phyloP scores from a whole-genome alignment of 2,888 invertebrate genomes.

The Drosophila crucigera region DNA sequence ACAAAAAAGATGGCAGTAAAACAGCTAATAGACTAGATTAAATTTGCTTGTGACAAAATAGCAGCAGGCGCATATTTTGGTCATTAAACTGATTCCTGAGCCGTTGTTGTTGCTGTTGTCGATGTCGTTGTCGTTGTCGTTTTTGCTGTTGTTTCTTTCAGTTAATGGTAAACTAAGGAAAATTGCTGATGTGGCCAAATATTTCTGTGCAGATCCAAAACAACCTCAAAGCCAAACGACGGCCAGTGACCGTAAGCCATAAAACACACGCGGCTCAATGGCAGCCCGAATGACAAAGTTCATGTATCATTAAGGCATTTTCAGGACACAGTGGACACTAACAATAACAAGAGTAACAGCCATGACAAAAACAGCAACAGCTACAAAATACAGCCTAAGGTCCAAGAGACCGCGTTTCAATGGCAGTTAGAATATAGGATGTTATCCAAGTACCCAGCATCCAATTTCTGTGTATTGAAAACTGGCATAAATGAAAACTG shows the following conservation, averaged over 20 bases:
- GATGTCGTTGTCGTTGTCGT: background rate
- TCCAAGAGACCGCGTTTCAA: background rate
- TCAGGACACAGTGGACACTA: constrained; percentile 39
- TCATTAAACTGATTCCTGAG: constrained; percentile 67
- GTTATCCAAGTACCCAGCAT: background rate
- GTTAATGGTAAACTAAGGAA: constrained; percentile 44
- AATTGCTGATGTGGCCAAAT: constrained; percentile 64
- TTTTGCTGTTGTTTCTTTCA: constrained; percentile 8
- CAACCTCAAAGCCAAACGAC: constrained; percentile 62
- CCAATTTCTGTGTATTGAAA: constrained; percentile 4
- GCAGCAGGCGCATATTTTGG: constrained; percentile 67
- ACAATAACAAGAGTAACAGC: constrained; percentile 42
- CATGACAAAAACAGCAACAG: constrained; percentile 20
- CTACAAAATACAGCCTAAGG: constrained; percentile 3
- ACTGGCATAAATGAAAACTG: background rate
- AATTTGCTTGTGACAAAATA: constrained; percentile 60
- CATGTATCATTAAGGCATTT: constrained; percentile 73
- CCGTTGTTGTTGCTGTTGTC: constrained; percentile 12
- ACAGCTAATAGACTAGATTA: constrained; percentile 74
- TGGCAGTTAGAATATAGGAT: background rate
- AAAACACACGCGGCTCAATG: constrained; percentile 77
- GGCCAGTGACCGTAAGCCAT: constrained; percentile 70
- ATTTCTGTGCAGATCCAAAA: constrained; percentile 18
- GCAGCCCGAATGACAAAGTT: constrained; percentile 66
- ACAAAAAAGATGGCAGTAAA: constrained; percentile 55